phyloP scores from a whole-genome alignment of 2,888 invertebrate genomes.

The Anthoptus insignis region DNA sequence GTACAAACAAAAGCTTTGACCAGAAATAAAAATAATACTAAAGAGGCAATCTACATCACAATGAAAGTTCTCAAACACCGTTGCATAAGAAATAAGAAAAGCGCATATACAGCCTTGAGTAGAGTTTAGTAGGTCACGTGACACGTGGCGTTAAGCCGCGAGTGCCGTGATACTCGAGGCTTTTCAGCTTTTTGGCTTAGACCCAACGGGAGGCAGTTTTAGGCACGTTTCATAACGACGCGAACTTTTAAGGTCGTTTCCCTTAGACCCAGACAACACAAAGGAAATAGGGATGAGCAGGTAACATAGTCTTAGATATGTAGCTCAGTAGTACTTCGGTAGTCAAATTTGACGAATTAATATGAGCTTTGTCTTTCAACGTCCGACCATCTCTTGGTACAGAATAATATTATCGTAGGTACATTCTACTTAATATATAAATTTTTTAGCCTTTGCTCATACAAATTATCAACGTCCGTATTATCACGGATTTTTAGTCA shows the following conservation, averaged over 20 bases:
- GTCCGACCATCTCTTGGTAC: too few relatives aligned
- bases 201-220: conserved; percentile 13
- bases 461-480: too few relatives aligned
- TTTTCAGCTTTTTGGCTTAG: conserved; percentile 23
- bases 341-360: too few relatives aligned
- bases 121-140: conserved; percentile 33
- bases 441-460: too few relatives aligned
- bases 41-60: not conserved
- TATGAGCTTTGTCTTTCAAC: too few relatives aligned
- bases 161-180: conserved; percentile 15
- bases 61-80: conserved; percentile 7
- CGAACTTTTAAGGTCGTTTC: conserved; percentile 9
- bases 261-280: conserved; percentile 5
- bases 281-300: not conserved
- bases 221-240: conserved; percentile 16
- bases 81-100: conserved; percentile 11
- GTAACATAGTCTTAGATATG: too few relatives aligned
- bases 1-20: not conserved
- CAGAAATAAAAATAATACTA: not conserved
- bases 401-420: too few relatives aligned
- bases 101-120: conserved; percentile 27
- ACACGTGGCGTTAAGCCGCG: conserved; percentile 20
- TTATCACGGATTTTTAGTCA: too few relatives aligned
- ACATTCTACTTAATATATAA: too few relatives aligned
- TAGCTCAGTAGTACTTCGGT: too few relatives aligned